A percentile compares a stretch with the other conserved stretches of the same genome.
These are phyloP conservation scores for Spodoptera littoralis DNA, from an alignment of 2,888 invertebrate species.

Conservation along the genomic window DNA sequence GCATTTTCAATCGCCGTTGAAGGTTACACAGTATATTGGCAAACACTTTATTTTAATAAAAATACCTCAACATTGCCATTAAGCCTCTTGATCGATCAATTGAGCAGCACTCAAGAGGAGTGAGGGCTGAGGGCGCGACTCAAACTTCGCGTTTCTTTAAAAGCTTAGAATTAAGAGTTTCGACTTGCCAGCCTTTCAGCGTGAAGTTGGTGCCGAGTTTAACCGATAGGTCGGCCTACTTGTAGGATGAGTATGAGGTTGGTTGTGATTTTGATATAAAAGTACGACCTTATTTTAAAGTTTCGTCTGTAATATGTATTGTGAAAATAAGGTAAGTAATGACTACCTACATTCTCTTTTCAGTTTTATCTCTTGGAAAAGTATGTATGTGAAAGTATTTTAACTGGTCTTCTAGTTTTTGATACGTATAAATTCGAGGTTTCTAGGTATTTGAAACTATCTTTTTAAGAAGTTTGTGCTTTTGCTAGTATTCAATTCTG, in stretches of 20 bases:
- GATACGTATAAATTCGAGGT: too few species aligned
- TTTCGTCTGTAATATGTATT: too few species aligned
- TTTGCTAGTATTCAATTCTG: too few species aligned
- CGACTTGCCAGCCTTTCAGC: conserved; percentile 36
- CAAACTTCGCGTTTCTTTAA: conserved; percentile 41
- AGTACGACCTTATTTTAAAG: too few species aligned
- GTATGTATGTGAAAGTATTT: too few species aligned
- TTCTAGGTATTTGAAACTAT: too few species aligned
- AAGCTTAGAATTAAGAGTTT: conserved; percentile 44
- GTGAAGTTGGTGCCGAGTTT: conserved; percentile 47
- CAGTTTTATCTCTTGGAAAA: too few species aligned
- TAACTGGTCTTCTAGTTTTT: too few species aligned
- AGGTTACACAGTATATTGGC: background rate
- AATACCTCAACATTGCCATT: background rate
- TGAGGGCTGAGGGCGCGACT: conserved; percentile 1
- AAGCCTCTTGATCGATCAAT: conserved; percentile 18
- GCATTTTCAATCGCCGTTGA: too few species aligned
- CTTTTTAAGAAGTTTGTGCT: too few species aligned
- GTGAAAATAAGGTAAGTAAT: too few species aligned
- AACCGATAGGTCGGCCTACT: conserved; percentile 24
- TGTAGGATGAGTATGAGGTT: conserved; percentile 1
- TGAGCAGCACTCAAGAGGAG: conserved; percentile 14
- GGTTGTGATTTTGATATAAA: background rate
- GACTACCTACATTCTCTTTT: too few species aligned
- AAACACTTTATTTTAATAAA: background rate